Evolutionary conservation across 1,140 invertebrate species (phyloP), one percentile per base, ranked within the genome.

Genomic region (Meloidogyne hapla): DNA sequence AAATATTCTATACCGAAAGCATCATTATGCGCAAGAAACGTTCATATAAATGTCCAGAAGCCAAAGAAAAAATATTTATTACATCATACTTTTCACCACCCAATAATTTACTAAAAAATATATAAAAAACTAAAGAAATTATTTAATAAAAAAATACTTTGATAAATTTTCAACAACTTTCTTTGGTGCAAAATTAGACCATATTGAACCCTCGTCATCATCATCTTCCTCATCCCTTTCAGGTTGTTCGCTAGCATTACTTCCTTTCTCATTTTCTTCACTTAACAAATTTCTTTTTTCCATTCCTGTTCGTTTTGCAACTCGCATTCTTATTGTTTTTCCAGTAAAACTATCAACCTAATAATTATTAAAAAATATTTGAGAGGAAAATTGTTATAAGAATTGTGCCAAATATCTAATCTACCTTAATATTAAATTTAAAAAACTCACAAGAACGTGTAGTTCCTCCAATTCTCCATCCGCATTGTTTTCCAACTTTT

Each of bases 1-100:
- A 56, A n/a, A n/a, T n/a, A n/a, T n/a, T n/a, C n/a, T 1, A n/a
- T 56, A 86, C 84, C n/a, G 82, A 84, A 10, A 86, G 69, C 77
- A 86, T 87, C 85, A 86, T 86, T 62, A 86, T 90, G 86, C 89
- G 86, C 21, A 99, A 88, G 84, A 99, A 93, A 84, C 97, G 89
- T 89, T 99, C 97, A 87, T 99, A 99, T 63, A 99, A 89, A 90
- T 99, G 97, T 48, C 97, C 97, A 23, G 96, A 98, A 1, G 97
- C 97, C 4, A 99, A 89, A 0, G 96, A 99, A 89, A 99, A 99
- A 69, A 99, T 96, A 88, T 99, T 99, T 15, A 99, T 91, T 81
- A 84, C 21, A 83, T 89, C 85, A 84, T 89, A 83, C 25, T 83
- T 85, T 70, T 87, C 85, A 21, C 89, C 87, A 38, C 89, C 88